Base-by-base conservation (phyloP, 2,113 vertebrate species). In the Trichomycterus rosablanca region DNA sequence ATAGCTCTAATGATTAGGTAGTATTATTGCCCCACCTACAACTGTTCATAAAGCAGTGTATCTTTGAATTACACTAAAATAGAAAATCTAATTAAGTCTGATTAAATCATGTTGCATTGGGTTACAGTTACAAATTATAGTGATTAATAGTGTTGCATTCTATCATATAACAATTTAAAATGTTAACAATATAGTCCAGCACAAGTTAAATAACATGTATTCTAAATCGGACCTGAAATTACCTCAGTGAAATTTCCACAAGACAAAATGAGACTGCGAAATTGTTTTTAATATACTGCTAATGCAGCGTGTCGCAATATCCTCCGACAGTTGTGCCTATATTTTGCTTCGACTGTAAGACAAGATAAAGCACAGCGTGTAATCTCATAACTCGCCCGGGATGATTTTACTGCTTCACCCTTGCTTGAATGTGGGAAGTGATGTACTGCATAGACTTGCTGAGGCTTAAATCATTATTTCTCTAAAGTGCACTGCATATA, bases 381-480 rank as follows among this genome's bases (percentile, higher is more conserved):
- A 35, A 53, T 37, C 18, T 35, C 34, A 18, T 35, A 1, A 35
- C 32, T 35, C n/a, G n/a, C n/a, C n/a, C n/a, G n/a, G n/a, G n/a
- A n/a, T n/a, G n/a, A n/a, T 26, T 26, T 24, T 26, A 42, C 35
- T 10, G 32, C 53, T 26, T n/a, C n/a, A 24, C 35, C 22, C 16
- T 26, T 40, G 34, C 24, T 39, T 40, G 12, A 10, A 5, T 39
- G 35, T 55, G 32, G 19, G 8, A n/a, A 23, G 18, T 20, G 50
- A 32, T 52, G 50, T 37, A n/a, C 18, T 22, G 50, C 19, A 39
- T 32, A 23, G 52, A 54, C 30, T 5, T 54, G n/a, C 20, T 9
- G 20, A 53, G 35, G 15, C 14, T 5, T 54, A n/a, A 39, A 54
- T 23, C 34, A 20, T 53, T 53, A 53, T 53, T 10, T n/a, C 35